Evolutionary conservation across 2,888 invertebrate species (phyloP), one percentile per base, ranked within the genome.

Genomic region (Quadroppia sp.): DNA sequence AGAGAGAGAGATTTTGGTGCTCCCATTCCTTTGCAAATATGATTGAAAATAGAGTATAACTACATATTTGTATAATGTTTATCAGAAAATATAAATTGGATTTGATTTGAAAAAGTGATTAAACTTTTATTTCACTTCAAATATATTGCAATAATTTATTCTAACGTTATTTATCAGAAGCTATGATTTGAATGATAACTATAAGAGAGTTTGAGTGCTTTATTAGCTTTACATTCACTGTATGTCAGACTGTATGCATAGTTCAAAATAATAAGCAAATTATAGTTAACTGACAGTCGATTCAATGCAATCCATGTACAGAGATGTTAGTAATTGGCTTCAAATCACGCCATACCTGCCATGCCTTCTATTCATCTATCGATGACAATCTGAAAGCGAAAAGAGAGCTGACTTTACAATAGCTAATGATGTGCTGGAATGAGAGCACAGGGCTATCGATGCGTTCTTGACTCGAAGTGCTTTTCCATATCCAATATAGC

Each of bases 281-380:
- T 64, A 64, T 40, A 64, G 40, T 30, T 36, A 64, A 64, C 64
- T 64, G 64, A 64, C 64, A 64, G 64, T 17, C 28, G 28, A 28
- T 30, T 56, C 28, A 17, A 56, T 56, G 40, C 17, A 64, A 64
- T 36, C 15, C 20, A 36, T 36, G 17, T 50, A 23, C 6, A 25
- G 9, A 15, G 53, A 53, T 20, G 53, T 53, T 20, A 36, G 40
- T 64, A 64, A 64, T 64, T 64, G 32, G 64, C 20, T 11, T 64
- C 20, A 64, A 36, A 64, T 64, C 20, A 64, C 64, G 64, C 53
- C 23, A 53, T 45, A 45, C 45, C 17, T 45, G 45, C 6, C 45
- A 56, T 25, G 23, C 36, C 36, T 36, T 9, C 36, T 7, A 7
- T 23, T 4, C 15, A 15, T 11, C 64, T 64, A 64, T 40, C 40